A percentile compares a stretch with the other conserved stretches of the same genome.
These are phyloP conservation scores for Podargus strigoides DNA, from an alignment of 2,797 vertebrate genomes.

Conservation along the genomic window DNA sequence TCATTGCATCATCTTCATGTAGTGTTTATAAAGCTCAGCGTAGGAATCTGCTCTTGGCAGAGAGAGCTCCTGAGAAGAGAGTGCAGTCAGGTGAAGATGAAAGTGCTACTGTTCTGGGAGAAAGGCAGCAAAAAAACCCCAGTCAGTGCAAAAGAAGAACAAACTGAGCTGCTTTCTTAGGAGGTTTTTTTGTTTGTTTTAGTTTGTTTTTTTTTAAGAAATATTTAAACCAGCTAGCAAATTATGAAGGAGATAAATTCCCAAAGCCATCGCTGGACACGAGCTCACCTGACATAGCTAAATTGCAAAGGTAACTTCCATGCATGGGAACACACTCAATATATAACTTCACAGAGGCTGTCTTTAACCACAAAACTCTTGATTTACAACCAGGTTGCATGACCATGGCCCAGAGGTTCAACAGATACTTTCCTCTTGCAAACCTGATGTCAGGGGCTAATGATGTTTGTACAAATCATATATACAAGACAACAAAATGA, in stretches of 20 bases:
- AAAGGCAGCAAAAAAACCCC: neutral
- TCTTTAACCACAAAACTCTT: neutral
- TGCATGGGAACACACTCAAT: fast-evolving
- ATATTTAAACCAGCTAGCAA: neutral
- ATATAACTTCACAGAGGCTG: neutral
- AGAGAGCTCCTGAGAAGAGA: neutral
- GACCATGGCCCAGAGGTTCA: neutral
- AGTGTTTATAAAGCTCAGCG: neutral
- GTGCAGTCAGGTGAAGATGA: neutral
- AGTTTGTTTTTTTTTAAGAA: neutral
- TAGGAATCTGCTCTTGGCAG: neutral
- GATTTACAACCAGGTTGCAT: neutral
- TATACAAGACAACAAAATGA: neutral
- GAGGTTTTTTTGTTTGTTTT: neutral
- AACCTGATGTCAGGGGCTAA: neutral
- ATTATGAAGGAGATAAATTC: neutral
- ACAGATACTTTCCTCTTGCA: neutral
- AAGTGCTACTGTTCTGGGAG: neutral
- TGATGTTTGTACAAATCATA: neutral
- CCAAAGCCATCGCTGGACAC: neutral
- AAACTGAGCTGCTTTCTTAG: neutral
- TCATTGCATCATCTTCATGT: neutral
- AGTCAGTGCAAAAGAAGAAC: neutral
- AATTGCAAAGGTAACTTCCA: neutral
- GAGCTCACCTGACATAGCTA: neutral